A percentile compares a stretch with the other conserved stretches of the same genome.
phyloP scores from a whole-genome alignment of 1,140 invertebrate species.

The Drosophila repletoides region DNA sequence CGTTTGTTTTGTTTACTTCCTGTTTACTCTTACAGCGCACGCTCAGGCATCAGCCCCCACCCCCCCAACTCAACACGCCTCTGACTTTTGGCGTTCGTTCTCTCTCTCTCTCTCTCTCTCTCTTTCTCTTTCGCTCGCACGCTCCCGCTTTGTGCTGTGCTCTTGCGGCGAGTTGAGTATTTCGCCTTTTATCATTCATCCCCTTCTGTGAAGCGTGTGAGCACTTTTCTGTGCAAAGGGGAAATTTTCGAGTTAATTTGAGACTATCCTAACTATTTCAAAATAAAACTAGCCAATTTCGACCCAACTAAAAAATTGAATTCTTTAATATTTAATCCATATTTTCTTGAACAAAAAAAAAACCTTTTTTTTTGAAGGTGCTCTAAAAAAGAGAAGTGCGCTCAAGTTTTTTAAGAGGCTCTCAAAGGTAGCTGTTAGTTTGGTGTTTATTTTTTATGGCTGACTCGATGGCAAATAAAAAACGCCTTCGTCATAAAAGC shows the following conservation, averaged over 20 bases:
- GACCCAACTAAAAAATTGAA: no score
- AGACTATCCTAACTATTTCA: slow-evolving; percentile 9
- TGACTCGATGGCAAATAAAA: slow-evolving; percentile 32
- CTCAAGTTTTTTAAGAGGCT: slow-evolving; percentile 42
- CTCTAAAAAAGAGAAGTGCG: slow-evolving; percentile 67
- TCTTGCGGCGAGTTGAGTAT: neutral
- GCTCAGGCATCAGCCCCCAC: slow-evolving; percentile 46
- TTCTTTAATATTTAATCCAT: neutral
- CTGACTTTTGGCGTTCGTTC: slow-evolving; percentile 67
- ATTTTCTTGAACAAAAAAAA: neutral
- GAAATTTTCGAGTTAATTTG: slow-evolving; percentile 48
- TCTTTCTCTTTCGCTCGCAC: slow-evolving; percentile 18
- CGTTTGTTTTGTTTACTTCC: slow-evolving; percentile 62
- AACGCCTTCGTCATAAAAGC: slow-evolving; percentile 58
- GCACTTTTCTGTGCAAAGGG: slow-evolving; percentile 53
- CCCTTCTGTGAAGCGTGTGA: slow-evolving; percentile 51
- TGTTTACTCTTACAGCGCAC: slow-evolving; percentile 70
- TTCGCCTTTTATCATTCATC: slow-evolving; percentile 52
- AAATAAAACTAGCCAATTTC: neutral
- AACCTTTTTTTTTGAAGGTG: slow-evolving; percentile 64
- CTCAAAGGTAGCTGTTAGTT: slow-evolving; percentile 42
- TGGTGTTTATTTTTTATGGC: slow-evolving; percentile 51
- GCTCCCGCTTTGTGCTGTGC: neutral
- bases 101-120: slow-evolving; percentile 32
- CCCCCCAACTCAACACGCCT: neutral